Conservation (phyloP, 1,140 invertebrate genomes). For the Drosophila punjabiensis region DNA sequence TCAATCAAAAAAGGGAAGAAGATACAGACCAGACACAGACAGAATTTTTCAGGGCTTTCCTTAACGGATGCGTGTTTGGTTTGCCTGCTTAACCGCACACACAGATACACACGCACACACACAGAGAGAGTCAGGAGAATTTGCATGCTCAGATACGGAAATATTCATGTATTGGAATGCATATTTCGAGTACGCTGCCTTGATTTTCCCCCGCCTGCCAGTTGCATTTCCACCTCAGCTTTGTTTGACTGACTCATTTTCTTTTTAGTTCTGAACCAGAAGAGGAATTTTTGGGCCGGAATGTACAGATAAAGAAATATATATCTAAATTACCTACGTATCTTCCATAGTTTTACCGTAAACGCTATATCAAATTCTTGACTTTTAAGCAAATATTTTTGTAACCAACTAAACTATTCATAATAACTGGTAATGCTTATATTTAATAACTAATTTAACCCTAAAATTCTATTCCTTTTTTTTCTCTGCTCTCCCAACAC, state of each 20-base stretch:
- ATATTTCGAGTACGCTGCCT: slow-evolving; percentile 46
- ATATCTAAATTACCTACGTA: background rate
- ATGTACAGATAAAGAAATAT: slow-evolving; percentile 2
- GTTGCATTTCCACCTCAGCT: slow-evolving; percentile 7
- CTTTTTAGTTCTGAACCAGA: slow-evolving; percentile 17
- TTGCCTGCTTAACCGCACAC: slow-evolving; percentile 51
- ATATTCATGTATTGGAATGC: slow-evolving; percentile 18
- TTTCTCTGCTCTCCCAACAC: slow-evolving; percentile 23
- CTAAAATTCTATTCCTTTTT: too few relatives aligned
- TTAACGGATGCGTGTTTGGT: slow-evolving; percentile 37
- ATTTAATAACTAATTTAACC: background rate
- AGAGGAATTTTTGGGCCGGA: background rate
- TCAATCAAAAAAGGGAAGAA: slow-evolving; percentile 43
- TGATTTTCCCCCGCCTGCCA: slow-evolving; percentile 52
- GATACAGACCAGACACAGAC: slow-evolving; percentile 21
- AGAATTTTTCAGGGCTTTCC: slow-evolving; percentile 33
- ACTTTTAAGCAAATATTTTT: background rate
- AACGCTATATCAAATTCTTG: background rate
- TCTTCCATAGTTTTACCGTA: too few relatives aligned
- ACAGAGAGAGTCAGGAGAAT: slow-evolving; percentile 8
- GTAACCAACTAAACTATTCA: background rate
- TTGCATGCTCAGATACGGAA: slow-evolving; percentile 19
- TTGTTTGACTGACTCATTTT: slow-evolving; percentile 6
- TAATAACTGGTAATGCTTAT: background rate
- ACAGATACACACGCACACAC: slow-evolving; percentile 29